phyloP scores from a whole-genome alignment of 2,888 invertebrate species.

The Leptarthrus brevirostris region DNA sequence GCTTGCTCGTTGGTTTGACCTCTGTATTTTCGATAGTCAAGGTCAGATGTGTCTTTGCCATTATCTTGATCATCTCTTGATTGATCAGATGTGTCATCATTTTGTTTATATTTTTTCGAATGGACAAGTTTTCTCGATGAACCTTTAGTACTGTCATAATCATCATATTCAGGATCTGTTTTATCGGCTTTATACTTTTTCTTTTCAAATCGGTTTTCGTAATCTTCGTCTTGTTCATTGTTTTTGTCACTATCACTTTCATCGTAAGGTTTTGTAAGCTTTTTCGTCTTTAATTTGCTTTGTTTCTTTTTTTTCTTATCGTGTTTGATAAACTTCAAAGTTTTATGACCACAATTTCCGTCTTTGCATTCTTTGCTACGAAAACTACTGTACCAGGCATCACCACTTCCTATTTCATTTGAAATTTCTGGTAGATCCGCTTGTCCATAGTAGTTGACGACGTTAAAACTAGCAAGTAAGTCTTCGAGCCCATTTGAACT shows the following conservation, averaged over 20 bases:
- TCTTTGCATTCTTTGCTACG: constrained; percentile 51
- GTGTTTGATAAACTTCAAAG: background rate
- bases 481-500: background rate
- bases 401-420: constrained; percentile 46
- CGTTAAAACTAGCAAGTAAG: constrained; percentile 38
- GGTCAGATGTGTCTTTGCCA: background rate
- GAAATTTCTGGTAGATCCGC: background rate
- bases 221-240: constrained; percentile 3
- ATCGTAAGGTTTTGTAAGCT: background rate
- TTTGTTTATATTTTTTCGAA: background rate
- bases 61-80: background rate
- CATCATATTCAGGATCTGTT: constrained; percentile 43
- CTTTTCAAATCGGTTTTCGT: background rate
- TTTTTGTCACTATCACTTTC: background rate
- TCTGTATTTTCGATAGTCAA: background rate
- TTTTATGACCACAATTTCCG: constrained; percentile 25
- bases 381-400: constrained; percentile 55
- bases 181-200: background rate
- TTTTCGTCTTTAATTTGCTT: background rate
- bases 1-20: background rate
- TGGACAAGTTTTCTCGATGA: background rate
- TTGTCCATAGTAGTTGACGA: constrained; percentile 6
- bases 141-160: constrained; percentile 29
- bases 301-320: constrained; percentile 1
- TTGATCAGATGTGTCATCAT: background rate